Evolutionary conservation across 2,888 invertebrate species (phyloP).

Genomic region (Leucozona laternaria): DNA sequence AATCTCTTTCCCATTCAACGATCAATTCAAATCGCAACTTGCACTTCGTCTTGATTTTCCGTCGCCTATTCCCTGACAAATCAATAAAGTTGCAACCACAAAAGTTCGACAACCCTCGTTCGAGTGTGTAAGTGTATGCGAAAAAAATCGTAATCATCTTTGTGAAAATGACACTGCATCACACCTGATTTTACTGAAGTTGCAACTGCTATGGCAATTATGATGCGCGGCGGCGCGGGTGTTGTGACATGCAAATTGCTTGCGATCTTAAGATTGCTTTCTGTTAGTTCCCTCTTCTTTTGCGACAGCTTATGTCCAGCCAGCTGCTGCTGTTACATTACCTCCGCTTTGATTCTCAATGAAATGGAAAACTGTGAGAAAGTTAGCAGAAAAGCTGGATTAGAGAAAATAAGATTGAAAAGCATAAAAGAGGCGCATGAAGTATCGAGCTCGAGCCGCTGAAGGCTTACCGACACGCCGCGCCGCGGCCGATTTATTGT

Average conservation of each 20-base stretch:
- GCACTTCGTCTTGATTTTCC: slow-evolving; percentile 14
- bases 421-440: slow-evolving; percentile 36
- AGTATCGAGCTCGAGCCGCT: slow-evolving; percentile 7
- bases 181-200: slow-evolving; percentile 66
- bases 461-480: slow-evolving; percentile 3
- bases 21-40: slow-evolving; percentile 16
- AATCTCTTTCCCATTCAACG: slow-evolving; percentile 26
- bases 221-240: neutral
- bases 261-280: slow-evolving; percentile 36
- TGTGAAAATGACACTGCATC: slow-evolving; percentile 70
- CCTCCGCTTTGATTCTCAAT: slow-evolving; percentile 41
- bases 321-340: slow-evolving; percentile 4
- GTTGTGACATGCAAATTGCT: slow-evolving; percentile 32
- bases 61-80: slow-evolving; percentile 26
- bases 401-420: slow-evolving; percentile 62
- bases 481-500: neutral
- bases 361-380: slow-evolving; percentile 75
- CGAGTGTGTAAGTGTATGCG: slow-evolving; percentile 35
- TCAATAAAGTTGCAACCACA: slow-evolving; percentile 41
- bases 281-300: slow-evolving; percentile 41
- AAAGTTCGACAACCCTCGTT: slow-evolving; percentile 66
- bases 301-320: slow-evolving; percentile 35
- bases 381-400: slow-evolving; percentile 62
- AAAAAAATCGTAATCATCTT: slow-evolving; percentile 54
- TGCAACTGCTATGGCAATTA: slow-evolving; percentile 19